phyloP scores from a whole-genome alignment of 1,140 invertebrate species.

The Sesamia nonagrioides region DNA sequence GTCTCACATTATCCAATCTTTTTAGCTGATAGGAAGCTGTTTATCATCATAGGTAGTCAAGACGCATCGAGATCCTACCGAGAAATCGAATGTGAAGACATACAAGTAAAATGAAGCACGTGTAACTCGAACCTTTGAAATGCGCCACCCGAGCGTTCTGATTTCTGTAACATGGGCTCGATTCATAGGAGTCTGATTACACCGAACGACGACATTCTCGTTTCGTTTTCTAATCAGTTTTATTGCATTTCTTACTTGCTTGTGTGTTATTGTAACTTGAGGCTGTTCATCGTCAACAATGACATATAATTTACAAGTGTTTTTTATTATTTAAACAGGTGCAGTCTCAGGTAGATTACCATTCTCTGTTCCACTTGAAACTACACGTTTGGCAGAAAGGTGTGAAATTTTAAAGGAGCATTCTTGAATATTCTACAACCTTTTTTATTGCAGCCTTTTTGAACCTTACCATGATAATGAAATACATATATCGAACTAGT shows the following conservation, averaged over 20 bases:
- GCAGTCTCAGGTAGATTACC: conserved; percentile 4
- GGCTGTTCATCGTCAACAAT: background rate
- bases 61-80: background rate
- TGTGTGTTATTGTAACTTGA: conserved; percentile 21
- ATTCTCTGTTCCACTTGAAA: conserved; percentile 10
- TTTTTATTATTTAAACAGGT: conserved; percentile 4
- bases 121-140: conserved; percentile 50
- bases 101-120: conserved; percentile 54
- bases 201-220: conserved; percentile 46
- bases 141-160: conserved; percentile 43
- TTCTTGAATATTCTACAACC: background rate
- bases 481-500: background rate
- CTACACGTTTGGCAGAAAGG: background rate
- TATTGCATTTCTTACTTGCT: conserved; percentile 48
- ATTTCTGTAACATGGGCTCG: conserved; percentile 57
- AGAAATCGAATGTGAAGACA: conserved; percentile 36
- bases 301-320: background rate
- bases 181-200: conserved; percentile 55
- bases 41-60: background rate
- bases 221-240: conserved; percentile 64
- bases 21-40: background rate
- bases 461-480: too few species aligned
- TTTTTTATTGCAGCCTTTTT: background rate
- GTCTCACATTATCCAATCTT: too few species aligned
- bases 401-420: background rate